phyloP scores from a whole-genome alignment of 2,888 invertebrate genomes.

The Dasysyrphus albostriatus region DNA sequence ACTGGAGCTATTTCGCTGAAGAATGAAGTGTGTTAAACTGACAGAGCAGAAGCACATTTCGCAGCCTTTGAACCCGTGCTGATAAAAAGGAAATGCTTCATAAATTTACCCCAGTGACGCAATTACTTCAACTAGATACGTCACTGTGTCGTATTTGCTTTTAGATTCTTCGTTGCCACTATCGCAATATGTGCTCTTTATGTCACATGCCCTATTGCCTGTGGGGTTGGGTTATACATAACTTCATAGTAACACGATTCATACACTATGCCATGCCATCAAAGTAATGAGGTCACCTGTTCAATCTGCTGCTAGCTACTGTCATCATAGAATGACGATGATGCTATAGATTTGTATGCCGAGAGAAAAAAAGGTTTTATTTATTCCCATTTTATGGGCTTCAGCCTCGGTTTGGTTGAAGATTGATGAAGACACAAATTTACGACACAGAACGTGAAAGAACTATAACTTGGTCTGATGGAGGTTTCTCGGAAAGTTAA shows the following conservation, averaged over 20 bases:
- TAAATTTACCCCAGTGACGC: constrained; percentile 21
- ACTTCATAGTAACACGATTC: constrained; percentile 2
- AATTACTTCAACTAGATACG: constrained; percentile 22
- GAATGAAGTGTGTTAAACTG: constrained; percentile 11
- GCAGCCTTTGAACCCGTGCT: background rate
- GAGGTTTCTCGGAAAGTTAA: background rate
- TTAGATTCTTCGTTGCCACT: background rate
- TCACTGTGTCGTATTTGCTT: constrained; percentile 15
- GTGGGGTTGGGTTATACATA: background rate
- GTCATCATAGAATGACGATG: background rate
- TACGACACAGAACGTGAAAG: constrained; percentile 2
- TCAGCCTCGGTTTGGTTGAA: background rate
- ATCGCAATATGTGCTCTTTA: background rate
- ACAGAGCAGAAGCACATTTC: constrained; percentile 14
- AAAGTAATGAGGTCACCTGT: constrained; percentile 20
- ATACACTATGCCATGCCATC: background rate
- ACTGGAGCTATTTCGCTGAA: background rate
- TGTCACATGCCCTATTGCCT: constrained; percentile 19
- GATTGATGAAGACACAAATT: constrained; percentile 5
- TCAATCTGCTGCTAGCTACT: background rate
- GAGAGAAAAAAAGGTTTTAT: background rate
- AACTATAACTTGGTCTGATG: background rate
- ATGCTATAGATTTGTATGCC: background rate
- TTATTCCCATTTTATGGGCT: background rate
- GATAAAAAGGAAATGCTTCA: constrained; percentile 3